Evolutionary conservation across 2,888 invertebrate species (phyloP).

Genomic region (Panzeria rudis): DNA sequence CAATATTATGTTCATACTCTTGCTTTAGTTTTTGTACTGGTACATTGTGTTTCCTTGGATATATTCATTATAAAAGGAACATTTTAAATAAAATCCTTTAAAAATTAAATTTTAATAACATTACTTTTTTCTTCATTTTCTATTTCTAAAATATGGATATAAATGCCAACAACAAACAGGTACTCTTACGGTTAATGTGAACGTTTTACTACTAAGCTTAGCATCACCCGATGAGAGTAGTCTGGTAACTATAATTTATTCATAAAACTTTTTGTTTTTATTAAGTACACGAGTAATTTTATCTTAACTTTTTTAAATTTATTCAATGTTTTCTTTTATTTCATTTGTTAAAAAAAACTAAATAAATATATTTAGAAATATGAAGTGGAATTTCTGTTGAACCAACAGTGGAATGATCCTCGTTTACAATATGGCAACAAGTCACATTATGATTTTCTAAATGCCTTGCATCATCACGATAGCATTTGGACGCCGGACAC

Average conservation of each 20-base stretch:
- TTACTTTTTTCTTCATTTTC: slow-evolving; percentile 26
- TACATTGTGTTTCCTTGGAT: slow-evolving; percentile 6
- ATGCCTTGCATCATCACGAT: slow-evolving; percentile 96
- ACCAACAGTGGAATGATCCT: slow-evolving; percentile 97
- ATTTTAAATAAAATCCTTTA: background rate
- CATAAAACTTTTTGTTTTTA: slow-evolving; percentile 11
- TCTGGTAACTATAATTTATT: slow-evolving; percentile 89
- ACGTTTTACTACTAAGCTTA: slow-evolving; percentile 95
- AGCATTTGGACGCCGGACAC: slow-evolving; percentile 97
- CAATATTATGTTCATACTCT: slow-evolving; percentile 6
- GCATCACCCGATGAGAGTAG: slow-evolving; percentile 98
- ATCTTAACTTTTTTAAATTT: slow-evolving; percentile 7
- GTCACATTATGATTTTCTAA: slow-evolving; percentile 93
- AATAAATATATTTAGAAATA: slow-evolving; percentile 89
- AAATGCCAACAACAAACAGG: slow-evolving; percentile 85
- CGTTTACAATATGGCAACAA: slow-evolving; percentile 94
- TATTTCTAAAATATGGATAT: slow-evolving; percentile 61
- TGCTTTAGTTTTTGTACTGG: slow-evolving; percentile 14
- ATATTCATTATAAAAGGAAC: slow-evolving; percentile 75
- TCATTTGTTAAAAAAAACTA: slow-evolving; percentile 18
- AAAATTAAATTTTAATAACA: slow-evolving; percentile 10
- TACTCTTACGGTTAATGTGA: slow-evolving; percentile 96
- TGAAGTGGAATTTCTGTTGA: slow-evolving; percentile 96
- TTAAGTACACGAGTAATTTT: background rate
- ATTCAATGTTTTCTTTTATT: slow-evolving; percentile 4